Evolutionary conservation across 2,888 invertebrate species (phyloP), one percentile per base, ranked within the genome.

Genomic region (Temnothorax unifasciatus): DNA sequence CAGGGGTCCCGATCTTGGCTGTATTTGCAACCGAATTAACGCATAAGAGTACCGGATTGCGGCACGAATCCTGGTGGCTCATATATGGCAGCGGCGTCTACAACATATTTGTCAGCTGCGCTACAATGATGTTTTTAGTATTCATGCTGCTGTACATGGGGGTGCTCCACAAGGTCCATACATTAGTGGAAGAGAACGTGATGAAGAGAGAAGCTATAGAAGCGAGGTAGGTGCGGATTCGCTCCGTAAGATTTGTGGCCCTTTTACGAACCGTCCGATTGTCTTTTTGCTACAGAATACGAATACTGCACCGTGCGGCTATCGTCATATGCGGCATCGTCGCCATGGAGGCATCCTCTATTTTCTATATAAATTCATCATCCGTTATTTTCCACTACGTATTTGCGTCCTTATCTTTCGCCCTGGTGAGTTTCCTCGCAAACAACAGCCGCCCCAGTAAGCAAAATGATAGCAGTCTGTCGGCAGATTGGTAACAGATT

Each of bases 131-230:
- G 91, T 95, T 97, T 57, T 93, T 96, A 52, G 96, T 98, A 69
- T 97, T 97, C 92, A 95, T 96, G 63, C 96, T 97, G 75, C 95
- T 98, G 77, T 97, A 97, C 87, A 95, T 96, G 90, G 97, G 96
- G 90, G 96, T 97, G 41, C 96, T 97, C 25, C 93, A 93, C 74
- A 94, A 94, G 85, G 93, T 93, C 50, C 93, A 92, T 38, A 91
- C 92, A 47, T 91, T 94, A 8, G 90, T 93, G 52, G 90, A 93
- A n/a, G 92, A 94, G 84, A 93, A 93, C 41, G 87, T 94, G 44
- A 90, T 94, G 85, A 95, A 95, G 85, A 94, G 92, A 57, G 93
- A 94, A 85, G 92, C 93, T 9, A 93, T 95, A 85, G 93, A 93
- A 86, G 87, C 92, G 29, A 95, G 95, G 95, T 95, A 90, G 18